phyloP scores from a whole-genome alignment of 2,888 invertebrate genomes.

The Coelopa pilipes region DNA sequence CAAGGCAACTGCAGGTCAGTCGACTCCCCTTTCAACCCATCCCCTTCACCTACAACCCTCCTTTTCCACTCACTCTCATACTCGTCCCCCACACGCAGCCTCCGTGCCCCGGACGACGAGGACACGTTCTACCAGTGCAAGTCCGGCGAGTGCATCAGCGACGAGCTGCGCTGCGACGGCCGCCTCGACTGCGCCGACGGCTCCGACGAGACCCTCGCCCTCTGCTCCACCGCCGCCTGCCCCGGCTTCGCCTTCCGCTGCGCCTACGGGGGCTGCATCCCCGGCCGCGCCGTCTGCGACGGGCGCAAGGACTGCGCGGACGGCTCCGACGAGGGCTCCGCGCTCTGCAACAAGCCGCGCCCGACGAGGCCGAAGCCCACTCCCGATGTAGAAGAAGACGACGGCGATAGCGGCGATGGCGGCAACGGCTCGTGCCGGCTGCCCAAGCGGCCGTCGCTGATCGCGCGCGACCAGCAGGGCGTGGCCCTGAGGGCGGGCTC shows the following conservation, averaged over 20 bases:
- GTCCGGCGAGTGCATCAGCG: constrained; percentile 48
- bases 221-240: constrained; percentile 45
- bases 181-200: constrained; percentile 51
- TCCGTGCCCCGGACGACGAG: background rate
- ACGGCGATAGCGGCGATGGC: background rate
- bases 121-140: constrained; percentile 38
- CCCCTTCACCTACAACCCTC: too few relatives aligned
- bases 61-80: too few relatives aligned
- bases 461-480: background rate
- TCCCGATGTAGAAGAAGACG: too few relatives aligned
- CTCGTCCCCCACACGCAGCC: too few relatives aligned
- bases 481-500: background rate
- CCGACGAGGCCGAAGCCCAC: background rate
- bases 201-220: constrained; percentile 51
- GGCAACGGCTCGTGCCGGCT: constrained; percentile 2
- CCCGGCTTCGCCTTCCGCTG: constrained; percentile 49
- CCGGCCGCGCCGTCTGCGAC: constrained; percentile 44
- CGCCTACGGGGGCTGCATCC: constrained; percentile 52
- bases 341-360: constrained; percentile 41
- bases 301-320: constrained; percentile 47
- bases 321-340: constrained; percentile 49
- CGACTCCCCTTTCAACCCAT: background rate
- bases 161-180: constrained; percentile 62
- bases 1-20: constrained; percentile 26
- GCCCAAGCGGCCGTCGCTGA: background rate